Evolutionary conservation across 2,888 invertebrate species (phyloP).

Genomic region (Acanthosepion pharaonis): DNA sequence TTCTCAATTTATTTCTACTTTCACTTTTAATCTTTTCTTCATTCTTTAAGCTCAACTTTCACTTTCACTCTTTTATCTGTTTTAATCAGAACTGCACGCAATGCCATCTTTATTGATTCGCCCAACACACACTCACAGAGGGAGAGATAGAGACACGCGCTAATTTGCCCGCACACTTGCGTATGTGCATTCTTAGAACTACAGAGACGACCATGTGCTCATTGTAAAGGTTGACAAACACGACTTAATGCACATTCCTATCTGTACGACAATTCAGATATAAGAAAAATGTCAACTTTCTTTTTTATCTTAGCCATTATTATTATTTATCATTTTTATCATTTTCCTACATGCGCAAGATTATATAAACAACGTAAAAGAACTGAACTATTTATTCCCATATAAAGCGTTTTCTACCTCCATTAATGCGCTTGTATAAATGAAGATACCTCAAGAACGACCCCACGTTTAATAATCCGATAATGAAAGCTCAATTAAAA

Average conservation of each 20-base stretch:
- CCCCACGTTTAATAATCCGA: neutral
- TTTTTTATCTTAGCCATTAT: neutral
- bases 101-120: conserved; percentile 16
- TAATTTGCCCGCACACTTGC: neutral
- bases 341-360: neutral
- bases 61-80: neutral
- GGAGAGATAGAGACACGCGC: neutral
- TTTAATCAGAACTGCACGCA: conserved; percentile 13
- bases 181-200: neutral
- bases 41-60: neutral
- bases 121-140: neutral
- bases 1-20: neutral
- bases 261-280: neutral
- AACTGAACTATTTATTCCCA: neutral
- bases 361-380: neutral
- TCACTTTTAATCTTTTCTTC: neutral
- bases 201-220: neutral
- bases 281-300: neutral
- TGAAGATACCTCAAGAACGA: neutral
- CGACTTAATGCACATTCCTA: neutral
- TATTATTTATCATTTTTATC: too few relatives aligned
- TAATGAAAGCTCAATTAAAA: neutral
- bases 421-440: neutral
- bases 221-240: neutral
- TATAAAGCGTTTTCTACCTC: neutral